Evolutionary conservation across 2,113 vertebrate genomes (phyloP).

Genomic region (Tetraodon nigroviridis): DNA sequence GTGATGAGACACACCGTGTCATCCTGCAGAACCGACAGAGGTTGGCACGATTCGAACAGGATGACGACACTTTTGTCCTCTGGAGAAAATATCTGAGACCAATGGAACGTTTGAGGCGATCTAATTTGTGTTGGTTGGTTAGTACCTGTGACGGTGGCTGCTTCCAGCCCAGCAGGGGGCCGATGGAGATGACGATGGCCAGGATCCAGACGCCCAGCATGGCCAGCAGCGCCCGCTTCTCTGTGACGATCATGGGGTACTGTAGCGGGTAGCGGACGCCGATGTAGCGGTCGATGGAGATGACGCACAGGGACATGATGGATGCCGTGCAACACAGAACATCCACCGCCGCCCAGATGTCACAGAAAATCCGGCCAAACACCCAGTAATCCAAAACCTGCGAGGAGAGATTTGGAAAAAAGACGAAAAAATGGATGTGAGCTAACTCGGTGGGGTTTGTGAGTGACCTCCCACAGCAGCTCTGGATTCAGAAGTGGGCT

Average conservation of each 20-base stretch:
- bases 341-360: constrained; percentile 65
- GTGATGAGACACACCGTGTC: constrained; percentile 55
- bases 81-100: neutral
- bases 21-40: constrained; percentile 31
- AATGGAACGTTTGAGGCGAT: no score
- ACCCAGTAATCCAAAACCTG: constrained; percentile 62
- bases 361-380: constrained; percentile 62
- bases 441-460: no score
- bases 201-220: constrained; percentile 63
- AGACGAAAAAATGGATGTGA: neutral
- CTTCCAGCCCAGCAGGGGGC: constrained; percentile 65
- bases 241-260: constrained; percentile 54
- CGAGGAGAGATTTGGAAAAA: neutral
- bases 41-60: neutral
- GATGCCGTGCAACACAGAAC: constrained; percentile 66
- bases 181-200: constrained; percentile 58
- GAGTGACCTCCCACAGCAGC: no score
- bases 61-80: neutral
- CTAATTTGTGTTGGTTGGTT: neutral
- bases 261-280: constrained; percentile 60
- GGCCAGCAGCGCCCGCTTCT: constrained; percentile 51
- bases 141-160: constrained; percentile 51
- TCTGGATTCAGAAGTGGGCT: no score
- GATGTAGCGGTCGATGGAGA: constrained; percentile 64
- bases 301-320: constrained; percentile 64